Conservation (phyloP, 1,140 invertebrate genomes). For the Nasonia giraulti region DNA sequence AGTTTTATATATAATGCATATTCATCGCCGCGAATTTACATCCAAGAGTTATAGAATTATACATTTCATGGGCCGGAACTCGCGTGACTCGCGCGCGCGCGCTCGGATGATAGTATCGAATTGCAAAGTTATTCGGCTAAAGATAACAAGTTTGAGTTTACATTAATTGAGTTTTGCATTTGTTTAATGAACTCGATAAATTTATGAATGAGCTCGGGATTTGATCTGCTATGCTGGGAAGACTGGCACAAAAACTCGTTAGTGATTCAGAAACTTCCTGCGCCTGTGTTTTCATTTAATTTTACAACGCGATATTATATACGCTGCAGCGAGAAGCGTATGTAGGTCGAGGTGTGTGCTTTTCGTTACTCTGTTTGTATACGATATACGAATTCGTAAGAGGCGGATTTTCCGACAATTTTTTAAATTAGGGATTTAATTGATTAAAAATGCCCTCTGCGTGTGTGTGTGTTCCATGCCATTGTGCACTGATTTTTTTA, state of each 20-base stretch:
- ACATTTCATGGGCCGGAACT: slow-evolving; percentile 13
- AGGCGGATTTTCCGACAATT: too few species aligned
- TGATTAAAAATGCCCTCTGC: too few species aligned
- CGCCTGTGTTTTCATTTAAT: not conserved
- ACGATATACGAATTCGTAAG: too few species aligned
- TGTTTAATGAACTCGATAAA: slow-evolving; percentile 44
- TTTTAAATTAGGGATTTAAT: too few species aligned
- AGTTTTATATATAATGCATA: not conserved
- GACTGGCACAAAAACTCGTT: not conserved
- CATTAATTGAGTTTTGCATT: slow-evolving; percentile 47
- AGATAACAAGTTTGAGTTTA: slow-evolving; percentile 39
- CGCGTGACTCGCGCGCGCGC: not conserved
- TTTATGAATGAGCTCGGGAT: slow-evolving; percentile 23
- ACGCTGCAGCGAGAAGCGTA: too few species aligned
- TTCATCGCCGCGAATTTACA: not conserved
- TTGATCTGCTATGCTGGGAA: not conserved
- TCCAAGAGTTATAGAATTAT: slow-evolving; percentile 32
- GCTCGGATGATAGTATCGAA: slow-evolving; percentile 26
- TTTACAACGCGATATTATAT: not conserved
- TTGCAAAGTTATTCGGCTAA: slow-evolving; percentile 25
- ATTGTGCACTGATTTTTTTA: too few species aligned
- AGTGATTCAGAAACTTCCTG: not conserved
- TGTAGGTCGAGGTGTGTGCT: too few species aligned
- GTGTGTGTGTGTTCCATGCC: too few species aligned
- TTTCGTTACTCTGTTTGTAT: too few species aligned